A percentile compares a stretch with the other conserved stretches of the same genome.
These are phyloP conservation scores for Amblyopsis hoosieri DNA, from an alignment of 2,797 vertebrate species.

Conservation along the genomic window DNA sequence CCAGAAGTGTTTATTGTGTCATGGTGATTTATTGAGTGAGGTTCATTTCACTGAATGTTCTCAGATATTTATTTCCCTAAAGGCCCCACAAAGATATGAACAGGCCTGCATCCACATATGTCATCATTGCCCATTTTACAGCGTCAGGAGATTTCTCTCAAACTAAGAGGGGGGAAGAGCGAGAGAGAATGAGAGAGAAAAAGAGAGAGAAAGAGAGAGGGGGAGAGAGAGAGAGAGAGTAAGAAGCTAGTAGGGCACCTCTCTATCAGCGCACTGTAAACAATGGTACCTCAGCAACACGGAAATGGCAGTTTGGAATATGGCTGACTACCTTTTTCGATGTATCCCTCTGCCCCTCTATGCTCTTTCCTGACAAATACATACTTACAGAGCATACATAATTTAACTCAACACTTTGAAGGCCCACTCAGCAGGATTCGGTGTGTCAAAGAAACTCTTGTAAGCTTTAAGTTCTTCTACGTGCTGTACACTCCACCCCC, in stretches of 20 bases:
- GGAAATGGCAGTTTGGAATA: conserved; percentile 76
- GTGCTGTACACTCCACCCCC: background rate
- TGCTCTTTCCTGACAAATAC: conserved; percentile 68
- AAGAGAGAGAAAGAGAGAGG: background rate
- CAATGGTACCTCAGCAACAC: conserved; percentile 77
- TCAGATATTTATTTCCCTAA: conserved; percentile 99
- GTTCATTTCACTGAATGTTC: conserved; percentile 99
- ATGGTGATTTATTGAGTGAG: conserved; percentile 99
- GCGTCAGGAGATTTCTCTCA: conserved; percentile 98
- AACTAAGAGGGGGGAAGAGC: conserved; percentile 51
- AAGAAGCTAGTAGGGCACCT: conserved; percentile 83
- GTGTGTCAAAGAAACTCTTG: conserved; percentile 56
- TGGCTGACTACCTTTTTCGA: conserved; percentile 66
- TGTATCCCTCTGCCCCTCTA: conserved; percentile 28
- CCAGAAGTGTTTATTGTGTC: conserved; percentile 99
- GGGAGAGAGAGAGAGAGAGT: conserved; percentile 41
- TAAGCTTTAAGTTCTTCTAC: conserved; percentile 48
- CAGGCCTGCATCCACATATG: conserved; percentile 99
- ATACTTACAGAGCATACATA: conserved; percentile 75
- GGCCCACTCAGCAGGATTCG: conserved; percentile 60
- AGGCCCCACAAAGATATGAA: conserved; percentile 99
- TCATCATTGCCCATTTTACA: conserved; percentile 99
- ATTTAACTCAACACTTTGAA: conserved; percentile 66
- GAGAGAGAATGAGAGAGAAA: conserved; percentile 17
- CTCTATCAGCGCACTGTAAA: conserved; percentile 80